Conservation (phyloP, 2,797 vertebrate species). For the Emys orbicularis region DNA sequence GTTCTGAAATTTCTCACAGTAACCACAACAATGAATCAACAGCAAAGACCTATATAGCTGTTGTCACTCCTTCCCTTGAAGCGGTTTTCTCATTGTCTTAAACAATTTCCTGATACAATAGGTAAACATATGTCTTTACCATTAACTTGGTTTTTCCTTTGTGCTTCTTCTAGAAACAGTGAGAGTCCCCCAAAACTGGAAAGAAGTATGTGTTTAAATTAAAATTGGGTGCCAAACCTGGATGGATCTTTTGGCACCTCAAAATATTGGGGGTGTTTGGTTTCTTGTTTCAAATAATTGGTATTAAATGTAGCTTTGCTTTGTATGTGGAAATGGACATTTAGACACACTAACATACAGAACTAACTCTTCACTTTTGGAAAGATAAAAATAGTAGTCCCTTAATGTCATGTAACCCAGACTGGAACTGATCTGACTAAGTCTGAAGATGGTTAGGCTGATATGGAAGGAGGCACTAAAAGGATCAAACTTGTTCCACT, state of each 20-base stretch:
- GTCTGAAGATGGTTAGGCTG: neutral
- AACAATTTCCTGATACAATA: neutral
- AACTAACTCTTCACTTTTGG: neutral
- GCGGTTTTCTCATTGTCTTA: neutral
- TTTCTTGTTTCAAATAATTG: neutral
- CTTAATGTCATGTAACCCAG: neutral
- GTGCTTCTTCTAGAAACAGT: neutral
- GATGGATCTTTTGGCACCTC: neutral
- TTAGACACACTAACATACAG: neutral
- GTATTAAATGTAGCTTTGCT: neutral
- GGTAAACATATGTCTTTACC: neutral
- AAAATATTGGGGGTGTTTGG: neutral
- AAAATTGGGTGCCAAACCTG: neutral
- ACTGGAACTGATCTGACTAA: neutral
- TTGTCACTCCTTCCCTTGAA: neutral
- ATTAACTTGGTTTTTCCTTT: neutral
- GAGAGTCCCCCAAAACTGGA: neutral
- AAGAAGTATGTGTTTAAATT: neutral
- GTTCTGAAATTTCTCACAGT: neutral
- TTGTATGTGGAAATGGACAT: neutral
- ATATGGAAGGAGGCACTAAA: neutral
- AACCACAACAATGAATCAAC: neutral
- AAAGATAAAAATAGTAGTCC: neutral
- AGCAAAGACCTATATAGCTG: neutral
- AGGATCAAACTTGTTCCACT: rapidly evolving